These are phyloP conservation scores for Oreochromis grahami DNA, from an alignment of 2,797 vertebrate genomes.

Conservation along the genomic window DNA sequence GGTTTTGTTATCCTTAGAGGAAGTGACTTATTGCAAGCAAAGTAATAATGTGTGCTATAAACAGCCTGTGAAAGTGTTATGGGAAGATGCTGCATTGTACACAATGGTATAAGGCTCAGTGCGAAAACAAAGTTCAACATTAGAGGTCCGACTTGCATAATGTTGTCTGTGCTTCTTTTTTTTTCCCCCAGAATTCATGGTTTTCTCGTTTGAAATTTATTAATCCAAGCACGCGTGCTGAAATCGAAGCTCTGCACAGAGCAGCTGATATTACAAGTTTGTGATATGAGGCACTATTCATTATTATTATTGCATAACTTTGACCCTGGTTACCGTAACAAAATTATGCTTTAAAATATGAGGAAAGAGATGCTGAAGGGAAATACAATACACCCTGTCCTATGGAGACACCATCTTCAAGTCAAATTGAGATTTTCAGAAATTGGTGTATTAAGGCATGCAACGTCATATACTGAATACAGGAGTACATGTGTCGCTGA, in stretches of 20 bases:
- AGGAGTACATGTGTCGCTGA: conserved; percentile 47
- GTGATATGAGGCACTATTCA: conserved; percentile 81
- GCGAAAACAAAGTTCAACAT: conserved; percentile 60
- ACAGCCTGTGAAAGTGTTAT: conserved; percentile 54
- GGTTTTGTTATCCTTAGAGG: conserved; percentile 31
- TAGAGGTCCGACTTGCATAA: conserved; percentile 73
- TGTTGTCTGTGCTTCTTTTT: conserved; percentile 63
- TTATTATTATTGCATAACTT: conserved; percentile 88
- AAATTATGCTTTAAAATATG: conserved; percentile 84
- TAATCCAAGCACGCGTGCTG: conserved; percentile 48
- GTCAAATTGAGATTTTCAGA: conserved; percentile 49
- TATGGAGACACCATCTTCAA: conserved; percentile 58
- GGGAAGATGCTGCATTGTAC: conserved; percentile 60
- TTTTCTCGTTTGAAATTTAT: conserved; percentile 45
- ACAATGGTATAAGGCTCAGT: conserved; percentile 77
- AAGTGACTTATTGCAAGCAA: conserved; percentile 63
- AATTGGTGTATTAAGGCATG: conserved; percentile 66
- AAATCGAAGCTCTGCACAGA: conserved; percentile 45
- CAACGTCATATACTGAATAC: conserved; percentile 47
- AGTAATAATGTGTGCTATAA: conserved; percentile 57
- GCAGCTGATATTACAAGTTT: conserved; percentile 62
- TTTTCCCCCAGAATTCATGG: background rate
- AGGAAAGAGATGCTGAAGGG: conserved; percentile 61
- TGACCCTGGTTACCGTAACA: conserved; percentile 85
- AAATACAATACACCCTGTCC: conserved; percentile 66